Evolutionary conservation across 2,797 vertebrate genomes (phyloP).

Genomic region (Syndactyla subalaris): DNA sequence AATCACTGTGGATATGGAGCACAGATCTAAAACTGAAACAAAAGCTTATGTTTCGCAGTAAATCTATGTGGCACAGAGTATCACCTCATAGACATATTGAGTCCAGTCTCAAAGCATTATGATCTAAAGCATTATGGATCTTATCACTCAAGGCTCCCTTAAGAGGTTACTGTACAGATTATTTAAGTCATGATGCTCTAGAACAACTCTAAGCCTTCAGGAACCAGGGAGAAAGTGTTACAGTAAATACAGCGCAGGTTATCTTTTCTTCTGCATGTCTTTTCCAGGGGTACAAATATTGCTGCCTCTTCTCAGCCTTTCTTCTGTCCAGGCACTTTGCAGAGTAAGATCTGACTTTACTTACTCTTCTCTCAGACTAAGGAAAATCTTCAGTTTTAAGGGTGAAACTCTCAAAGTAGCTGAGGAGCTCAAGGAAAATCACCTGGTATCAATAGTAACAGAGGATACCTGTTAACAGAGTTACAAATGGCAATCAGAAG

Average conservation of each 20-base stretch:
- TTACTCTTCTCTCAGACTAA: not conserved
- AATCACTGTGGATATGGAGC: not conserved
- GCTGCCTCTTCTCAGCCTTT: not conserved
- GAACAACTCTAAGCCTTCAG: not conserved
- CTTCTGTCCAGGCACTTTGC: not conserved
- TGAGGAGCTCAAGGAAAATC: not conserved
- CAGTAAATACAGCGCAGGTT: not conserved
- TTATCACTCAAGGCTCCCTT: not conserved
- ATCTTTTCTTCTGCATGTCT: not conserved
- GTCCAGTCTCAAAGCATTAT: not conserved
- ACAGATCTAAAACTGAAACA: not conserved
- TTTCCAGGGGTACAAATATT: not conserved
- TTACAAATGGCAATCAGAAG: not conserved
- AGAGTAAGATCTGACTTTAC: not conserved
- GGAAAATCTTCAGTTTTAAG: not conserved
- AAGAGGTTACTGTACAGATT: not conserved
- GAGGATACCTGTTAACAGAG: not conserved
- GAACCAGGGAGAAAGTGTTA: not conserved
- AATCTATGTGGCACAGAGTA: not conserved
- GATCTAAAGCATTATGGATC: not conserved
- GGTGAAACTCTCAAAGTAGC: not conserved
- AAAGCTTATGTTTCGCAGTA: not conserved
- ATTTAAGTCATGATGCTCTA: not conserved
- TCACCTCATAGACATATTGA: not conserved
- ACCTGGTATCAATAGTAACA: not conserved